These are phyloP conservation scores for Saccostrea glomerata DNA, from an alignment of 1,140 invertebrate genomes.

Conservation along the genomic window DNA sequence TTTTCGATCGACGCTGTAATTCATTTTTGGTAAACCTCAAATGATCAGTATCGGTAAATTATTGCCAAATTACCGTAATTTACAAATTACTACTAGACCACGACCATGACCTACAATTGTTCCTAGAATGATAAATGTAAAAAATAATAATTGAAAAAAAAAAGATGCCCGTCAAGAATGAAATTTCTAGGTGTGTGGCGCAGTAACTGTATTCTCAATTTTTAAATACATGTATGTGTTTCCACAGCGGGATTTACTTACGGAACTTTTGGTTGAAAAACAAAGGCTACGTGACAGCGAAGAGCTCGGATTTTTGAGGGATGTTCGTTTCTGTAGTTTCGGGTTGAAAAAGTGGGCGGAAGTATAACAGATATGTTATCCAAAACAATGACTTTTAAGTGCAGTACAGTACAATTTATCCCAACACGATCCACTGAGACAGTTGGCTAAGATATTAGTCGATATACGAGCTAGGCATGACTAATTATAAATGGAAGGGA, in stretches of 20 bases:
- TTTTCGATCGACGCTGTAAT: background rate
- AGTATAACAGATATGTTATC: background rate
- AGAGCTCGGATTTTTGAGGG: background rate
- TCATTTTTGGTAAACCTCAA: background rate
- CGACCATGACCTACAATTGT: background rate
- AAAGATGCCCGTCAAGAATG: background rate
- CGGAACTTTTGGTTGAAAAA: background rate
- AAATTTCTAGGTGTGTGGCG: background rate
- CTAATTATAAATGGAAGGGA: background rate
- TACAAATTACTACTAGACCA: background rate
- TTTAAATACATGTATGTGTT: background rate
- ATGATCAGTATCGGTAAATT: background rate
- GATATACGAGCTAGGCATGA: background rate
- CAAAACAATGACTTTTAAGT: conserved; percentile 20
- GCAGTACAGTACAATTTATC: conserved; percentile 5
- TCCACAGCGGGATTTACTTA: background rate
- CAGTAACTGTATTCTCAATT: background rate
- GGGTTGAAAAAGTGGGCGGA: conserved; percentile 14
- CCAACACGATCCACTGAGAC: background rate
- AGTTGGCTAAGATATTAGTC: background rate
- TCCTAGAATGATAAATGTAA: background rate
- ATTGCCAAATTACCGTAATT: background rate
- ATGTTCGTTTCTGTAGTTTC: background rate
- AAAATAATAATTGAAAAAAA: background rate
- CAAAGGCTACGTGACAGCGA: background rate